Conservation (phyloP, 2,888 invertebrate species). For the Lypha dubia region DNA sequence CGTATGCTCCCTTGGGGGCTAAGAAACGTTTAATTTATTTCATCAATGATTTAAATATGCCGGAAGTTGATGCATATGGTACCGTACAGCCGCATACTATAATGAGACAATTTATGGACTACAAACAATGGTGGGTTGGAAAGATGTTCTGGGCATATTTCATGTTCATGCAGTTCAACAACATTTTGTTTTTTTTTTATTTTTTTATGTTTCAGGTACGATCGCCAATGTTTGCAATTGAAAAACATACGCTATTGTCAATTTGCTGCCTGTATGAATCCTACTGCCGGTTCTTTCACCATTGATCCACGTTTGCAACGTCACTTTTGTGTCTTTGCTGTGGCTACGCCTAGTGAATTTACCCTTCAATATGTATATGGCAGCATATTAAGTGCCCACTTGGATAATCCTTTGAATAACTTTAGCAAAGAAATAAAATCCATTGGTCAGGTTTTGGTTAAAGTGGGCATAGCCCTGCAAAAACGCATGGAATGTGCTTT, state of each 20-base stretch:
- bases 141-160: background rate
- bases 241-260: constrained; percentile 97
- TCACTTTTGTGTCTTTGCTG: constrained; percentile 93
- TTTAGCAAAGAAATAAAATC: constrained; percentile 84
- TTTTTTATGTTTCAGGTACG: constrained; percentile 82
- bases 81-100: constrained; percentile 98
- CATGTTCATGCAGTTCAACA: background rate
- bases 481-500: constrained; percentile 90
- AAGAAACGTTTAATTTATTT: constrained; percentile 93
- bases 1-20: constrained; percentile 94
- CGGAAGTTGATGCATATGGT: constrained; percentile 96
- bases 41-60: constrained; percentile 98
- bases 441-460: constrained; percentile 84
- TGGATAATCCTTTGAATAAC: constrained; percentile 87
- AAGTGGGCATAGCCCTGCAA: constrained; percentile 91
- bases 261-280: constrained; percentile 98
- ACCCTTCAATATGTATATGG: constrained; percentile 93
- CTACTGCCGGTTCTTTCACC: constrained; percentile 97
- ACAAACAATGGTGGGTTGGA: constrained; percentile 90
- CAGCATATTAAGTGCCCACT: constrained; percentile 90
- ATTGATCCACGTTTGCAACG: constrained; percentile 95
- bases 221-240: constrained; percentile 90
- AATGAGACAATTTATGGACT: constrained; percentile 96
- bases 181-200: too few relatives aligned
- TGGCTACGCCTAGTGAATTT: constrained; percentile 91